Base-by-base conservation (phyloP, 1,140 invertebrate species). In the Pachypsylla venusta region DNA sequence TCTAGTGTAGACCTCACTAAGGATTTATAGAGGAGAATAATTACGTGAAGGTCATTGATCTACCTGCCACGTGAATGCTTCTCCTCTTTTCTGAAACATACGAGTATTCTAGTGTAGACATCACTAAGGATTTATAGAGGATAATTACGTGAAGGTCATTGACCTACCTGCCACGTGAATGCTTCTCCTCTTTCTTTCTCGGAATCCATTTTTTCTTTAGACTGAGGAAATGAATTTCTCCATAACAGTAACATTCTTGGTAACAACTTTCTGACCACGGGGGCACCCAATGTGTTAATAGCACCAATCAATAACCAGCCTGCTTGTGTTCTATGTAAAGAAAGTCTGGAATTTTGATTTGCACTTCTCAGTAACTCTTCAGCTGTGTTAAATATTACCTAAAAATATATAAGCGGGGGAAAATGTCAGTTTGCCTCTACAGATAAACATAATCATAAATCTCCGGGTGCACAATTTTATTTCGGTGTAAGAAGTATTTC, bases 231-330 rank as follows among this genome's bases (percentile, higher is more conserved):
- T 25, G 93, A 94, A 73, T 97, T 97, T 66, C 93, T 82, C 97
- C 97, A 99, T 2, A 99, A 72, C 2, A 97, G 71, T 58, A 98
- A 70, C 87, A 99, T 93, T 63, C 94, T 77, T 0, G 93, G 93
- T 42, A 96, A 70, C 22, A 95, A 73, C 1, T 89, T 88, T 65
- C 87, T 81, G 1, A 97, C 89, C 2, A 95, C 92, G 5, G 90
- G 83, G 2, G 87, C 81, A 88, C 91, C 93, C 64, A 99, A 70
- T 14, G 93, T 96, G 84, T 98, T 95, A 22, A 99, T 88, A 58
- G 95, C 85, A 39, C 93, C 93, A 67, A 99, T 92, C 19, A 99
- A 74, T 19, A 98, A 78, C 97, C 97, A 99, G 14, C 94, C 96
- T 58, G 94, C 92, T 69, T 95, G 90, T 30, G 93, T 97, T 70